Base-by-base conservation (phyloP, 35 echinoderm and acorn worm species). In the Apostichopus japonicus region DNA sequence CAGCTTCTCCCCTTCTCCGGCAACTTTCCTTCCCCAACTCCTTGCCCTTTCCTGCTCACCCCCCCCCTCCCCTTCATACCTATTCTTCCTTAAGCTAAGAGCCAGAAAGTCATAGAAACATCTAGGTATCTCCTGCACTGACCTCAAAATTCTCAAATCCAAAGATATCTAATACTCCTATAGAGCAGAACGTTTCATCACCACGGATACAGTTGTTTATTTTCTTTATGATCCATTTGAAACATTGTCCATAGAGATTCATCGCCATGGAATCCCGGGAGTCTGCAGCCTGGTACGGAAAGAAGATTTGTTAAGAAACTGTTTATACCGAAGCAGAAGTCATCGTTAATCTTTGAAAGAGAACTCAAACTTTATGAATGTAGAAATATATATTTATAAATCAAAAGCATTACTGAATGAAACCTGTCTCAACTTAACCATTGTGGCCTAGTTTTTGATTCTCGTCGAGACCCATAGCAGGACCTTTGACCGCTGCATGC, bases 81-180 rank as follows among this genome's bases (percentile, higher is more conserved):
- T 44, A 44, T 44, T 44, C 33, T 44, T 44, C 33, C 33, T 3
- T 44, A 44, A 44, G 33, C 33, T 44, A 44, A 44, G 33, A 44
- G 33, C 33, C 33, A 44, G 33, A 44, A 44, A 13, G 57, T 13
- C 7, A 61, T 8, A 61, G 57, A 13, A 61, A 61, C 57, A 61
- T 10, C 57, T 1, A 61, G 13, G 13, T 61, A 61, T 61, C 57
- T 61, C 0, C 13, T 61, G 57, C 13, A 63, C 80, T 94, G 92
- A 99, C 97, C 92, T 93, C 93, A 95, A 99, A 99, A 78, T 99
- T 99, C 63, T 99, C 97, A 92, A 99, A 99, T 25, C 97, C 97
- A 94, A 99, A 99, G 86, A 99, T 99, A 70, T 99, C 97, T 5
- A 99, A 89, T 16, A 99, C 97, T 24, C 97, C 97, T 10, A 99